These are phyloP conservation scores for Molorchus minor DNA, from an alignment of 2,888 invertebrate species.

Conservation along the genomic window DNA sequence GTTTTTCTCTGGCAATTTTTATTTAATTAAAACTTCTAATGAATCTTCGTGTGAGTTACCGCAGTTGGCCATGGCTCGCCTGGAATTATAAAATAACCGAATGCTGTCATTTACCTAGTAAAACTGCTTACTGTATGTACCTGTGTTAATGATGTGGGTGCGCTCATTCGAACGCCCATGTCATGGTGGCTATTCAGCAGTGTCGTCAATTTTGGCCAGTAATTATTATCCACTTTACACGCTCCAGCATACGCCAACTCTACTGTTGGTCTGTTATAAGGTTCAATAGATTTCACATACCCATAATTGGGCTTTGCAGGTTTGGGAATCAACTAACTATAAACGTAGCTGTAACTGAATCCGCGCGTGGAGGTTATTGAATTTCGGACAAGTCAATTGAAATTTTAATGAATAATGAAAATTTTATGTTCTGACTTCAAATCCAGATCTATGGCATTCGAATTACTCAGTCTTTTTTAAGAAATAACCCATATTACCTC, in stretches of 20 bases:
- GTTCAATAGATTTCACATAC: slow-evolving; percentile 11
- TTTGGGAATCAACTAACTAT: background rate
- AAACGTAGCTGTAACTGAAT: too few relatives aligned
- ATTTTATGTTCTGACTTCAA: too few relatives aligned
- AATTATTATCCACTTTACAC: slow-evolving; percentile 20
- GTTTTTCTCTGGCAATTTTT: slow-evolving; percentile 45
- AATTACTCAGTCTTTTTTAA: too few relatives aligned
- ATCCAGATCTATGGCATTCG: too few relatives aligned
- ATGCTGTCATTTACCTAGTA: slow-evolving; percentile 24
- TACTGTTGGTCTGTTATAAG: slow-evolving; percentile 2
- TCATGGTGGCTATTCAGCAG: slow-evolving; percentile 10
- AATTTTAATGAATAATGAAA: too few relatives aligned
- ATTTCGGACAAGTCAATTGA: too few relatives aligned
- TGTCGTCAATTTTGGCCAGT: slow-evolving; percentile 11
- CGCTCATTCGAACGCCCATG: slow-evolving; percentile 8
- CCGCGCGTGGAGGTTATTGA: too few relatives aligned
- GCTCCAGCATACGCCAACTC: slow-evolving; percentile 7
- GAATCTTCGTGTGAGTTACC: slow-evolving; percentile 51
- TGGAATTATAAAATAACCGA: slow-evolving; percentile 49
- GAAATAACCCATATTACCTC: too few relatives aligned
- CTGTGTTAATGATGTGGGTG: background rate
- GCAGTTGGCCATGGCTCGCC: slow-evolving; percentile 35
- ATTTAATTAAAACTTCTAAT: slow-evolving; percentile 57
- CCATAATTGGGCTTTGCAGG: background rate
- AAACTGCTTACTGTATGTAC: slow-evolving; percentile 28